Percentiles rank a stretch among this genome's conserved stretches.
phyloP scores from a whole-genome alignment of 2,888 invertebrate species.

The Drosophila picticornis region DNA sequence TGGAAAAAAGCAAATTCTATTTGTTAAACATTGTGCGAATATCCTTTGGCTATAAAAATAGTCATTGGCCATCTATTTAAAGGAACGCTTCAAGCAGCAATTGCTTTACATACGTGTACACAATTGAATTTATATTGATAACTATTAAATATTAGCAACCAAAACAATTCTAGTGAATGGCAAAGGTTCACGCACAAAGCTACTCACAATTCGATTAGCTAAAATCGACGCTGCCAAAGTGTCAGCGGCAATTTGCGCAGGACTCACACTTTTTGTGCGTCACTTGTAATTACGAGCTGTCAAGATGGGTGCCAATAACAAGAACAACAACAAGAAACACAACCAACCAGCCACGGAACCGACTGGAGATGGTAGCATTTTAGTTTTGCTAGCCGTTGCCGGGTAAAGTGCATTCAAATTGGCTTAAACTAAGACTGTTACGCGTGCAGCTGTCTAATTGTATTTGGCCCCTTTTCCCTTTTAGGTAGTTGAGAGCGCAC shows the following conservation, averaged over 20 bases:
- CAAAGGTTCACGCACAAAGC: constrained; percentile 55
- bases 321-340: background rate
- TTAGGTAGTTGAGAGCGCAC: background rate
- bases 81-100: background rate
- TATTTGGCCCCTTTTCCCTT: constrained; percentile 51
- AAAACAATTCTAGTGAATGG: constrained; percentile 57
- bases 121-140: constrained; percentile 18
- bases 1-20: constrained; percentile 41
- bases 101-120: background rate
- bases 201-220: constrained; percentile 71
- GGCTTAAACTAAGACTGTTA: constrained; percentile 81
- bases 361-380: constrained; percentile 14
- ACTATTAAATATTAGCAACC: constrained; percentile 25
- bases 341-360: background rate
- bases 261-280: constrained; percentile 33
- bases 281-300: constrained; percentile 46
- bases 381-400: constrained; percentile 26
- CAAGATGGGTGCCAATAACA: constrained; percentile 2
- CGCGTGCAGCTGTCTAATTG: constrained; percentile 80
- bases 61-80: constrained; percentile 4
- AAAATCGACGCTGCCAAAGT: constrained; percentile 51
- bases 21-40: constrained; percentile 16
- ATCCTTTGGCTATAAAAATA: constrained; percentile 20
- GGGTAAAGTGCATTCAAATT: constrained; percentile 76
- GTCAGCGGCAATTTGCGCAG: constrained; percentile 63